Conservation (phyloP, 2,888 invertebrate species). For the Epsilonema sp. region DNA sequence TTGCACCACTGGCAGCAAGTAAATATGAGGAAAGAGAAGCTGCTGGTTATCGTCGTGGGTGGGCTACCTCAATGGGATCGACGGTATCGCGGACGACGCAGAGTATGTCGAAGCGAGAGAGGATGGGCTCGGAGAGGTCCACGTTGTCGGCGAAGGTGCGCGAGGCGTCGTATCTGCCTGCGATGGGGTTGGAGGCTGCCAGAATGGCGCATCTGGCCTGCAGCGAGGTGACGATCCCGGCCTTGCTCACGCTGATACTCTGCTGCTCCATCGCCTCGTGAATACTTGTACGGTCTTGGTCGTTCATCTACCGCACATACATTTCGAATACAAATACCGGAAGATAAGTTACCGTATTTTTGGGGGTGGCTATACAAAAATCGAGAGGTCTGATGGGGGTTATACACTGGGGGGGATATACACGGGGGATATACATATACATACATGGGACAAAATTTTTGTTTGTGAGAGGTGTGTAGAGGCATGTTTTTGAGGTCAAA, state of each 20-base stretch:
- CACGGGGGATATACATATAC: too few relatives aligned
- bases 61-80: slow-evolving; percentile 57
- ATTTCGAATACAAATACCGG: too few relatives aligned
- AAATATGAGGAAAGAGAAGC: too few relatives aligned
- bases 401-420: too few relatives aligned
- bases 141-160: slow-evolving; percentile 92
- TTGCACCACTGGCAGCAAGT: too few relatives aligned
- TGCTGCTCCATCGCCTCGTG: slow-evolving; percentile 99
- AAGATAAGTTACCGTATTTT: too few relatives aligned
- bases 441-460: too few relatives aligned
- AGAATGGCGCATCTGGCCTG: slow-evolving; percentile 86
- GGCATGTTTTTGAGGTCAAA: too few relatives aligned
- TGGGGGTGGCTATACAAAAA: too few relatives aligned
- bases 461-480: too few relatives aligned
- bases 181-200: slow-evolving; percentile 93
- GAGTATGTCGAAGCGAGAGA: slow-evolving; percentile 89
- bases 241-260: slow-evolving; percentile 93
- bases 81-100: slow-evolving; percentile 91
- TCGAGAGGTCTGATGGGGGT: too few relatives aligned
- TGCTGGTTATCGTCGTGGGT: too few relatives aligned
- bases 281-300: slow-evolving; percentile 87
- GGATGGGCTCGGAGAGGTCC: slow-evolving; percentile 84
- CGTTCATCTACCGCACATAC: slow-evolving; percentile 78
- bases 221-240: slow-evolving; percentile 90
- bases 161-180: slow-evolving; percentile 87